Evolutionary conservation across 2,888 invertebrate genomes (phyloP), one percentile per base, ranked within the genome.

Genomic region (Thysanoteuthis rhombus): DNA sequence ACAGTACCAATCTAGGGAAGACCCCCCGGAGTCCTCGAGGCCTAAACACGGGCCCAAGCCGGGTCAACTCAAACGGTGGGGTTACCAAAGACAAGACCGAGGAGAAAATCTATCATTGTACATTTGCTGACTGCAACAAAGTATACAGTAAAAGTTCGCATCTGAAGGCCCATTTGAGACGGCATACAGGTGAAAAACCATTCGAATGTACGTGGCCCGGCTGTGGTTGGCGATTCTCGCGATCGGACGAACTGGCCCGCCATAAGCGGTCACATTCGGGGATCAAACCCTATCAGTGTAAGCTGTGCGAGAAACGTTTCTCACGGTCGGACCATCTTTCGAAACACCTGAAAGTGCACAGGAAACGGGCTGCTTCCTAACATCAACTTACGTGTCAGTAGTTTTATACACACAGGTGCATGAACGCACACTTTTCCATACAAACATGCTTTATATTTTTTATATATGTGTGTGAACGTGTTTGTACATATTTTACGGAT

Each of bases 111-210:
- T 97, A 98, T 98, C 94, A 98, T 98, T 97, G 97, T 94, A 96
- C 96, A 10, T 97, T 97, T 94, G 96, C 96, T 10, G 96, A 96
- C 94, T 99, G 99, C 97, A 98, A 98, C 94, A 99, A 99, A 97
- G 99, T 99, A 97, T 99, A 99, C 97, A 99, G 99, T 97, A 99
- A 99, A 97, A 99, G 99, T 92, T 99, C 99, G 25, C 99, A 99
- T 97, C 98, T 99, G 95, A 99, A 99, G 96, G 99, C 99, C 3
- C 99, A 99, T 97, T 98, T 98, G 93, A 98, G 99, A 94, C 98
- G 99, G 0, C 99, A 99, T 97, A 99, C 99, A 1, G 99, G 99
- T 0, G 97, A 97, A 95, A 97, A 97, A 94, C 97, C 97, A 8
- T 97, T 97, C 95, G 97, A 97, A 12, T 97, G 97, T 96, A 97